phyloP scores from a whole-genome alignment of 2,113 vertebrate species.

The Tachuris rubrigastra region DNA sequence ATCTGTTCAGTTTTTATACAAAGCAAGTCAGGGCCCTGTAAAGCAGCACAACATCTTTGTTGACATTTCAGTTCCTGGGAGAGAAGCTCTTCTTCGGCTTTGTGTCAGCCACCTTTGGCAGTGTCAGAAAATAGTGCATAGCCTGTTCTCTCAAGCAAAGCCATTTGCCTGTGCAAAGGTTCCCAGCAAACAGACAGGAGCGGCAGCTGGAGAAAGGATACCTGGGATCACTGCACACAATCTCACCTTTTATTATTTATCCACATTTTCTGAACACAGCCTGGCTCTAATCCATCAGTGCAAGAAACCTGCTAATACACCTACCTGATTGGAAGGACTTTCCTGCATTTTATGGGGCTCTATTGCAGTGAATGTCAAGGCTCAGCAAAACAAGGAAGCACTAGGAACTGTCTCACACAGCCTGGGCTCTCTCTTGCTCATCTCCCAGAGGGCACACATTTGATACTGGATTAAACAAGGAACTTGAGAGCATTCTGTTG shows the following conservation, averaged over 20 bases:
- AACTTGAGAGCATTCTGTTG: background rate
- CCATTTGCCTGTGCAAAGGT: background rate
- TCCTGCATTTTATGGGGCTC: background rate
- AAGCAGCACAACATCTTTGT: conserved; percentile 18
- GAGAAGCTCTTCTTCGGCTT: conserved; percentile 2
- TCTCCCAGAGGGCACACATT: background rate
- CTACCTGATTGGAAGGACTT: background rate
- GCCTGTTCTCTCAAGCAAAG: conserved; percentile 49
- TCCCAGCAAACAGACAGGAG: background rate
- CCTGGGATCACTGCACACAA: conserved; percentile 49
- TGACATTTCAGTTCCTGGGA: conserved; percentile 40
- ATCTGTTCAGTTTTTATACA: conserved; percentile 31
- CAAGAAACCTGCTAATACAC: background rate
- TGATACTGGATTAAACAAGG: background rate
- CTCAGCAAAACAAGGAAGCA: background rate
- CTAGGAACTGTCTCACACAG: background rate
- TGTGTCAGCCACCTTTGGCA: conserved; percentile 51
- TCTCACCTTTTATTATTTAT: conserved; percentile 47
- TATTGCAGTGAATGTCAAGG: background rate
- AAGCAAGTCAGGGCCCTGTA: conserved; percentile 20
- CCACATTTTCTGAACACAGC: background rate
- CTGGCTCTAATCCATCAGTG: conserved; percentile 22
- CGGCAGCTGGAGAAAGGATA: background rate
- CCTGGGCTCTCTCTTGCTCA: background rate
- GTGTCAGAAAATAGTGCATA: background rate